Base-by-base conservation (phyloP, 2,888 invertebrate genomes). In the Lycophotia porphyrea region DNA sequence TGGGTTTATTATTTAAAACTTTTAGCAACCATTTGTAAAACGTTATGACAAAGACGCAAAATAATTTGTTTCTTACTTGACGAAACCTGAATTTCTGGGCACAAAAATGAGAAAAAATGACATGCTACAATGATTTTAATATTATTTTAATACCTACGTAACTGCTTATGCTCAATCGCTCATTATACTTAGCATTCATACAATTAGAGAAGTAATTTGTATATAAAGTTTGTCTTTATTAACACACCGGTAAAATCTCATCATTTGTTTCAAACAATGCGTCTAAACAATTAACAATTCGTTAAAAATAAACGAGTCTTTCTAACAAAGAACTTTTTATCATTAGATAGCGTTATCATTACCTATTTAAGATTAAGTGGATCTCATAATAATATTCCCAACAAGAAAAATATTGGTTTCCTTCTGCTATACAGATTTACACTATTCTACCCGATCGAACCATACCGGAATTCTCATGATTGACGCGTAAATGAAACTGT, bases 201-300 rank as follows among this genome's bases (percentile, higher is more conserved):
- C 42, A 82, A 74, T 82, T 69, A 58, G 27, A 64, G n/a, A 73
- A 71, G 36, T 73, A 65, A 79, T 58, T 82, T 39, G 27, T 49
- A 61, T 58, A 24, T 61, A 71, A 71, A 79, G 44, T 27, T 2
- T 24, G 27, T 44, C 24, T 55, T 55, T 61, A 52, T 34, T 36
- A 69, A 64, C 34, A 34, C 7, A 64, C 24, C 34, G 18, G 13
- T 24, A 58, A 31, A 64, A 21, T 15, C 27, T 31, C 36, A 44
- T 34, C 31, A 52, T 36, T 80, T 31, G 8, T 63, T 63, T 49
- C 63, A 13, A 76, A 67, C 60, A 67, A 76, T 42, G 24, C 55
- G n/a, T 76, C 52, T 67, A 44, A 49, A 76, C 27, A 71, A 80
- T 81, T 71, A 71, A 55, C 15, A 15, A 42, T 66, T 66, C 1